Base-by-base conservation (phyloP, 2,113 vertebrate species). In the Corydoras maculifer region DNA sequence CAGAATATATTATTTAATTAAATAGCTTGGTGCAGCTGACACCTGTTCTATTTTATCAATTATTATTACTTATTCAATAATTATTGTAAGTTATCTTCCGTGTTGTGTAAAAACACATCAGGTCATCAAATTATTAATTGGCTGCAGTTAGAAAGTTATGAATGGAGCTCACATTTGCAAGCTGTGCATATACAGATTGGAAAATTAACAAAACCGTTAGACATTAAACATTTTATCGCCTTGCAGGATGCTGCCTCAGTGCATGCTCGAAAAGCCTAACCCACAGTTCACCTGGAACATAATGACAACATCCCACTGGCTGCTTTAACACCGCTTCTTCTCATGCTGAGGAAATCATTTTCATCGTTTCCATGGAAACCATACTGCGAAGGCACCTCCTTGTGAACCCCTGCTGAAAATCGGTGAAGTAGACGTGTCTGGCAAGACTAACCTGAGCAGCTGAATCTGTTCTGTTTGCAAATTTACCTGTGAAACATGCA, bases 361-460 rank as follows among this genome's bases (percentile, higher is more conserved):
- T 84, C 83, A 75, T 75, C 79, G 88, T 90, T 90, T 76, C 86
- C 84, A 89, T 91, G 86, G 88, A 83, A 86, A 89, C 86, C 79
- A 81, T 77, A 60, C 69, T 83, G 84, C 77, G 81, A 65, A 83
- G 79, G 84, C 85, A 83, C 79, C 29, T 29, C 65, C 81, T 79
- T 86, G 83, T 84, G 78, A 85, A 84, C 82, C 87, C 83, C 83
- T 87, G 76, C 31, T 82, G 81, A 82, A 88, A 82, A 86, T 87
- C 84, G 86, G 82, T 84, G 86, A 89, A 83, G 79, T 67, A 75
- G 81, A 82, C 69, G 65, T 80, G 85, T 88, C 85, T 84, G 80
- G 70, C 58, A 70, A 82, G 82, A 88, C 87, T 86, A 89, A 89
- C 87, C 85, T 80, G 82, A 76, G 82, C 77, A 58, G 81, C 81